These are phyloP conservation scores for Argyresthia albistria DNA, from an alignment of 2,888 invertebrate species.

Conservation along the genomic window DNA sequence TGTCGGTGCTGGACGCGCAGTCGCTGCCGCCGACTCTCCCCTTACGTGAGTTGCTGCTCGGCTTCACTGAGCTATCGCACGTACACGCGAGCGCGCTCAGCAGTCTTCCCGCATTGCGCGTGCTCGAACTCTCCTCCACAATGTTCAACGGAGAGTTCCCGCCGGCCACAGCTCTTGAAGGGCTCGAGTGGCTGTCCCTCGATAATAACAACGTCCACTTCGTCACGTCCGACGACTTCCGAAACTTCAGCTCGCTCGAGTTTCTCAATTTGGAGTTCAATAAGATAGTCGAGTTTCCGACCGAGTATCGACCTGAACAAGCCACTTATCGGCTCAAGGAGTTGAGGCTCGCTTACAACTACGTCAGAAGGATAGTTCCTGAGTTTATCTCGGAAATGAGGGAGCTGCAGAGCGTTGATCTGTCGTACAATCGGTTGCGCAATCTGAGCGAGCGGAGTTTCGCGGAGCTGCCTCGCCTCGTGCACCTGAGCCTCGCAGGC, in stretches of 20 bases:
- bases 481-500: slow-evolving; percentile 36
- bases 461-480: not conserved
- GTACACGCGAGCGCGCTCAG: slow-evolving; percentile 43
- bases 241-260: slow-evolving; percentile 76
- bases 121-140: slow-evolving; percentile 85
- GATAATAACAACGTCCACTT: slow-evolving; percentile 84
- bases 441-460: slow-evolving; percentile 18
- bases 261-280: slow-evolving; percentile 90
- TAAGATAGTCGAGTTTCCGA: slow-evolving; percentile 78
- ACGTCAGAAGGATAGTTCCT: slow-evolving; percentile 75
- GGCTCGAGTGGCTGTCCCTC: slow-evolving; percentile 83
- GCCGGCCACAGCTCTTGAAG: slow-evolving; percentile 74
- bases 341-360: slow-evolving; percentile 85
- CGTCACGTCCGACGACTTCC: slow-evolving; percentile 58
- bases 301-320: slow-evolving; percentile 39
- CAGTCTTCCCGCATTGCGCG: slow-evolving; percentile 63
- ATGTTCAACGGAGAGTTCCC: slow-evolving; percentile 81
- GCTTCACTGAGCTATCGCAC: slow-evolving; percentile 86
- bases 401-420: slow-evolving; percentile 53
- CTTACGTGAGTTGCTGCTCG: slow-evolving; percentile 86
- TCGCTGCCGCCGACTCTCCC: slow-evolving; percentile 79
- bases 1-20: slow-evolving; percentile 75
- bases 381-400: slow-evolving; percentile 71
- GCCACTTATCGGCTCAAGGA: slow-evolving; percentile 82
- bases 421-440: slow-evolving; percentile 80